Conservation (phyloP, 2,113 vertebrate genomes). For the Heloderma charlesbogerti region DNA sequence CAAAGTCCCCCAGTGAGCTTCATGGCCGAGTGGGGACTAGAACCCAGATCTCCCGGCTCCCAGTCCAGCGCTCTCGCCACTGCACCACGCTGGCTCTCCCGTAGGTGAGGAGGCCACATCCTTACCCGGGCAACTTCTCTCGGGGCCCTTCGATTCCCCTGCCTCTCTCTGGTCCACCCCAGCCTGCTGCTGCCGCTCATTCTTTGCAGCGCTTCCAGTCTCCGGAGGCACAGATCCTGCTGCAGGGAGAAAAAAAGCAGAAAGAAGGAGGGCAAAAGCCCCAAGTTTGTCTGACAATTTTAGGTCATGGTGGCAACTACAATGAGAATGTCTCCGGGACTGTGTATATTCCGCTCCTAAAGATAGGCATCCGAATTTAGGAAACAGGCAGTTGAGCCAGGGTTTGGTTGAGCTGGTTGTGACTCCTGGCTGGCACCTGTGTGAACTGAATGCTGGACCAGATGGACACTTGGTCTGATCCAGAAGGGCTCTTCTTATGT, state of each 20-base stretch:
- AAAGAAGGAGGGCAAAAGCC: no score
- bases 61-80: no score
- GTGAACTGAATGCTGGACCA: no score
- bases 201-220: not conserved
- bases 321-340: not conserved
- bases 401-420: not conserved
- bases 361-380: not conserved
- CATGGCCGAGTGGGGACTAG: no score
- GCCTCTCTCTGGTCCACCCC: not conserved
- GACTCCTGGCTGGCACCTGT: no score
- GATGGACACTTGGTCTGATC: no score
- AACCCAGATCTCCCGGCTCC: no score
- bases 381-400: accelerated
- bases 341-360: not conserved
- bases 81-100: no score
- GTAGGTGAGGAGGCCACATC: not conserved
- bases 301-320: not conserved
- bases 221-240: constrained; percentile 5
- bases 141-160: not conserved
- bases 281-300: not conserved
- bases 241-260: no score
- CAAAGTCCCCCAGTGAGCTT: no score
- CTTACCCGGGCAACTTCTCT: constrained; percentile 62
- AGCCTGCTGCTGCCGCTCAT: constrained; percentile 7
- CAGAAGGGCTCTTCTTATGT: no score